A percentile compares a stretch with the other conserved stretches of the same genome.
Evolutionary conservation across 2,888 invertebrate genomes (phyloP).

Genomic region (Thera britannica): DNA sequence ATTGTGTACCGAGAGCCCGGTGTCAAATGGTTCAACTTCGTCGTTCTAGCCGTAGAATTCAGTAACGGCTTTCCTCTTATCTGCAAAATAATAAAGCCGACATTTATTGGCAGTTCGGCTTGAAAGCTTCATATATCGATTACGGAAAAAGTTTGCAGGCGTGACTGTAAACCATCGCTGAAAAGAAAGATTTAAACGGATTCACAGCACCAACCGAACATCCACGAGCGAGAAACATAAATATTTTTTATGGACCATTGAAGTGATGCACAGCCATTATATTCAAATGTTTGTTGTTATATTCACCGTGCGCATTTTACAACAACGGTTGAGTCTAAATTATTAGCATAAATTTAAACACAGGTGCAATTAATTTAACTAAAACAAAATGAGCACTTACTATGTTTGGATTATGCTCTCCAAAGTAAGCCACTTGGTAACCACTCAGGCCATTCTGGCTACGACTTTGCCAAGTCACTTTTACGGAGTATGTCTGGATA

Average conservation of each 20-base stretch:
- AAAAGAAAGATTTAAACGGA: conserved; percentile 75
- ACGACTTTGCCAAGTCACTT: conserved; percentile 95
- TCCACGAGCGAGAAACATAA: conserved; percentile 77
- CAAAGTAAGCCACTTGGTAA: conserved; percentile 93
- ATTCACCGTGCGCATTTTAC: conserved; percentile 67
- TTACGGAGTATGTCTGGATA: conserved; percentile 93
- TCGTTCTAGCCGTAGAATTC: conserved; percentile 89
- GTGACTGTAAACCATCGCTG: conserved; percentile 58
- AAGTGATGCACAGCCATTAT: conserved; percentile 82
- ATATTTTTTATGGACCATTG: conserved; percentile 84
- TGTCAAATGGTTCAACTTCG: conserved; percentile 89
- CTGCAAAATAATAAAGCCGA: conserved; percentile 70
- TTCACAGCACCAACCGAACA: conserved; percentile 69
- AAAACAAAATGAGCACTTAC: conserved; percentile 65
- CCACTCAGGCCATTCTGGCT: conserved; percentile 94
- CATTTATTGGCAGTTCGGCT: conserved; percentile 34
- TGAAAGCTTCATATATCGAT: conserved; percentile 39
- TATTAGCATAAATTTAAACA: conserved; percentile 52
- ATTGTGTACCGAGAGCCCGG: conserved; percentile 93
- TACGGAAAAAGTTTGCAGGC: conserved; percentile 54
- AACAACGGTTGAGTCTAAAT: conserved; percentile 58
- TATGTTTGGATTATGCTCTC: conserved; percentile 81
- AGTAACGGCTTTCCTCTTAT: conserved; percentile 89
- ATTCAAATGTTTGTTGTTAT: conserved; percentile 82
- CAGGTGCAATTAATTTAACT: conserved; percentile 47